Conservation (phyloP, 2,113 vertebrate genomes). For the Gambusia holbrooki region DNA sequence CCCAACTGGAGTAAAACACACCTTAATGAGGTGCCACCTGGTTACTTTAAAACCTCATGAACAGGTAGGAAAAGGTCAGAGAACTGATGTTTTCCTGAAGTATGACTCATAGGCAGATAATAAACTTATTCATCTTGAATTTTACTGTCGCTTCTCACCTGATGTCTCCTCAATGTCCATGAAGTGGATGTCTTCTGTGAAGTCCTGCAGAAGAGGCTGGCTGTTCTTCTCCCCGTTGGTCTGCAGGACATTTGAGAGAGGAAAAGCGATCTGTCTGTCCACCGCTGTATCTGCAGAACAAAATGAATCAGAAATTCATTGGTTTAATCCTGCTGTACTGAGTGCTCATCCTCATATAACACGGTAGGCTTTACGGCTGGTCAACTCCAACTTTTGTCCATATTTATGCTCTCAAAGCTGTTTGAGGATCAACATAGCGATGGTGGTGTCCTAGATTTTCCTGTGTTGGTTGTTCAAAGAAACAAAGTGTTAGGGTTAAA, state of each 20-base stretch:
- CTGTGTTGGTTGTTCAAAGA: too few relatives aligned
- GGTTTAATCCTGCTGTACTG: not conserved
- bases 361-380: too few relatives aligned
- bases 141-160: conserved; percentile 68
- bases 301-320: not conserved
- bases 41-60: not conserved
- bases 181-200: conserved; percentile 93
- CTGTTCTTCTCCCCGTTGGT: conserved; percentile 93
- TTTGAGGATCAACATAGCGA: too few relatives aligned
- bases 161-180: conserved; percentile 96
- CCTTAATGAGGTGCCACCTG: not conserved
- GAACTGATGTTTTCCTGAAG: not conserved
- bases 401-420: too few relatives aligned
- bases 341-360: too few relatives aligned
- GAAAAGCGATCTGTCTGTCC: conserved; percentile 95
- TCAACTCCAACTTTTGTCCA: too few relatives aligned
- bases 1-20: not conserved
- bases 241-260: conserved; percentile 89
- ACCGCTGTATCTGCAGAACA: conserved; percentile 89
- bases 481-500: too few relatives aligned
- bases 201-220: conserved; percentile 86
- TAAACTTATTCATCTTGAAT: not conserved
- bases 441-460: too few relatives aligned
- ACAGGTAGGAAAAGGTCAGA: not conserved
- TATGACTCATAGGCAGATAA: not conserved